These are phyloP conservation scores for Lapara coniferarum DNA, from an alignment of 2,888 invertebrate species.

Conservation along the genomic window DNA sequence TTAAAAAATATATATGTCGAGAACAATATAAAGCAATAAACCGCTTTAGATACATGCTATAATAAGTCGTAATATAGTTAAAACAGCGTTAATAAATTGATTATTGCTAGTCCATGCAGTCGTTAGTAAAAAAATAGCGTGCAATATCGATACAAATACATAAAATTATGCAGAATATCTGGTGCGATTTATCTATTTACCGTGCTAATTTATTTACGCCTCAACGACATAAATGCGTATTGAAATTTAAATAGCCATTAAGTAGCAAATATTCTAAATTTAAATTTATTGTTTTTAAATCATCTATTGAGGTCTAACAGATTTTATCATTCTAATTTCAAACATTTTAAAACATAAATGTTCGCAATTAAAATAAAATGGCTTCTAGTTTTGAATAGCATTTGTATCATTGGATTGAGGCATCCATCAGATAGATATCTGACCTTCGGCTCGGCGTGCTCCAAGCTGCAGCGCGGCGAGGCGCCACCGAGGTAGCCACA, in stretches of 20 bases:
- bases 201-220: slow-evolving; percentile 25
- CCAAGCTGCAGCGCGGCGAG: slow-evolving; percentile 80
- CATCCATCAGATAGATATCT: slow-evolving; percentile 49
- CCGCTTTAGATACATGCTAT: too few relatives aligned
- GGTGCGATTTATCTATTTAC: slow-evolving; percentile 15
- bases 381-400: not conserved
- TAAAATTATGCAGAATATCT: not conserved
- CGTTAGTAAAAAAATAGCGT: slow-evolving; percentile 1
- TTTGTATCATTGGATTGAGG: slow-evolving; percentile 35
- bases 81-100: slow-evolving; percentile 2
- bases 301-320: not conserved
- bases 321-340: not conserved
- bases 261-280: slow-evolving; percentile 3
- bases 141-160: not conserved
- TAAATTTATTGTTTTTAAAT: slow-evolving; percentile 12
- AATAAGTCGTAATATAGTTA: not conserved
- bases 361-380: not conserved
- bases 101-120: not conserved
- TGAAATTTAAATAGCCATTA: slow-evolving; percentile 2
- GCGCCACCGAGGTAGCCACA: slow-evolving; percentile 85
- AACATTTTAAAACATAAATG: too few relatives aligned
- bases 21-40: not conserved
- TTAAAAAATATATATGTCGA: not conserved
- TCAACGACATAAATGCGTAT: slow-evolving; percentile 32
- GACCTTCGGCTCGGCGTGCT: slow-evolving; percentile 80